A percentile compares a stretch with the other conserved stretches of the same genome.
Evolutionary conservation across 37 sponge, comb jelly and placozoan species (phyloP).

Genomic region (Dysidea cf. avara): DNA sequence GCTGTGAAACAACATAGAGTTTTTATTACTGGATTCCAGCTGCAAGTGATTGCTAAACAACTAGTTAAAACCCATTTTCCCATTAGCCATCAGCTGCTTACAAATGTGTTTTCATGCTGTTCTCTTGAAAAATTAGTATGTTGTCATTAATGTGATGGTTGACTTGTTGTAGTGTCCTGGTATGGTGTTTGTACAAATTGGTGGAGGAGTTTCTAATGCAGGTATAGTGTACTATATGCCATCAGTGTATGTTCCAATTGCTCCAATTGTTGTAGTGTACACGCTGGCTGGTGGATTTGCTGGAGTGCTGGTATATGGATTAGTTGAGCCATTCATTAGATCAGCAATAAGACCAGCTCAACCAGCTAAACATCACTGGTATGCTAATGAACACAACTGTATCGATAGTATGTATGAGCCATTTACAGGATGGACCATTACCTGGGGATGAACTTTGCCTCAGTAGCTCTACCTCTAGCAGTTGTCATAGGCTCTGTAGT

Average conservation of each 20-base stretch:
- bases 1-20: too few relatives aligned
- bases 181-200: slow-evolving; percentile 61
- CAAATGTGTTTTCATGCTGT: too few relatives aligned
- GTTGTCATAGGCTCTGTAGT: neutral
- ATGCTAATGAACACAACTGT: neutral
- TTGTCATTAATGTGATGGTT: too few relatives aligned
- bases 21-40: too few relatives aligned
- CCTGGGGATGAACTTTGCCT: slow-evolving; percentile 9
- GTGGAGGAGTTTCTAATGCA: slow-evolving; percentile 47
- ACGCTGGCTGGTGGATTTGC: slow-evolving; percentile 50
- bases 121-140: too few relatives aligned
- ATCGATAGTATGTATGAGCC: neutral
- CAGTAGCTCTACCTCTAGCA: slow-evolving; percentile 21
- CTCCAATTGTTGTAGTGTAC: slow-evolving; percentile 12
- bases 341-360: neutral
- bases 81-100: too few relatives aligned
- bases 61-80: too few relatives aligned
- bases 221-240: slow-evolving; percentile 2
- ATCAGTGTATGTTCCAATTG: neutral
- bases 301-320: slow-evolving; percentile 59
- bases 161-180: slow-evolving; percentile 67
- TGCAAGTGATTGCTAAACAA: too few relatives aligned
- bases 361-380: neutral
- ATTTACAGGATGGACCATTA: slow-evolving; percentile 28
- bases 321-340: slow-evolving; percentile 27